These are phyloP conservation scores for Pseudochaenichthys georgianus DNA, from an alignment of 2,797 vertebrate genomes.

Conservation along the genomic window DNA sequence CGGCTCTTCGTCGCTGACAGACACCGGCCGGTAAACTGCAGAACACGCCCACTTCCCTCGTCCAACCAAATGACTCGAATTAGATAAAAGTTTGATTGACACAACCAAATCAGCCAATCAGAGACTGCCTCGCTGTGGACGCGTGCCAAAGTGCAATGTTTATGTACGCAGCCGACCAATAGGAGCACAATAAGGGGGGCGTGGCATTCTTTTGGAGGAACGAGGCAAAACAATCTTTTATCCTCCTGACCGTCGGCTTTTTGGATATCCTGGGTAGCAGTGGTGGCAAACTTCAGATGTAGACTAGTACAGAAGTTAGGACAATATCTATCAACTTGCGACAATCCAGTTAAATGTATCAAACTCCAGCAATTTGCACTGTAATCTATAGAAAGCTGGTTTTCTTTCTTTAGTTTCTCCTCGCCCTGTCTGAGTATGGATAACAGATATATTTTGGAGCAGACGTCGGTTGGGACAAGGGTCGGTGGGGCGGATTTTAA, in stretches of 20 bases:
- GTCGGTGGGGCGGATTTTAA: constrained; percentile 68
- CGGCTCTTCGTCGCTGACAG: constrained; percentile 46
- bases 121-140: constrained; percentile 65
- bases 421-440: constrained; percentile 81
- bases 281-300: constrained; percentile 71
- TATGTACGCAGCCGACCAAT: constrained; percentile 82
- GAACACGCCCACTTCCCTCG: constrained; percentile 72
- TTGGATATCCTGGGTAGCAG: constrained; percentile 71
- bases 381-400: constrained; percentile 77
- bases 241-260: constrained; percentile 83
- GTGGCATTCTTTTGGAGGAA: constrained; percentile 82
- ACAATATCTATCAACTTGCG: constrained; percentile 56
- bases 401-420: constrained; percentile 79
- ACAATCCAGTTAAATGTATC: constrained; percentile 86
- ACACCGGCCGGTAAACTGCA: constrained; percentile 86
- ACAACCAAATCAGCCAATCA: constrained; percentile 70
- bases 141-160: constrained; percentile 86
- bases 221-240: constrained; percentile 88
- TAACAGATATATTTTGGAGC: constrained; percentile 82
- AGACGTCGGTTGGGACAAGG: constrained; percentile 72
- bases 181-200: constrained; percentile 78
- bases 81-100: constrained; percentile 65
- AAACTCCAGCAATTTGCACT: constrained; percentile 76
- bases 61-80: constrained; percentile 65
- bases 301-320: constrained; percentile 68